Evolutionary conservation across 1,140 invertebrate species (phyloP), one percentile per base, ranked within the genome.

Genomic region (Drosophila varians): DNA sequence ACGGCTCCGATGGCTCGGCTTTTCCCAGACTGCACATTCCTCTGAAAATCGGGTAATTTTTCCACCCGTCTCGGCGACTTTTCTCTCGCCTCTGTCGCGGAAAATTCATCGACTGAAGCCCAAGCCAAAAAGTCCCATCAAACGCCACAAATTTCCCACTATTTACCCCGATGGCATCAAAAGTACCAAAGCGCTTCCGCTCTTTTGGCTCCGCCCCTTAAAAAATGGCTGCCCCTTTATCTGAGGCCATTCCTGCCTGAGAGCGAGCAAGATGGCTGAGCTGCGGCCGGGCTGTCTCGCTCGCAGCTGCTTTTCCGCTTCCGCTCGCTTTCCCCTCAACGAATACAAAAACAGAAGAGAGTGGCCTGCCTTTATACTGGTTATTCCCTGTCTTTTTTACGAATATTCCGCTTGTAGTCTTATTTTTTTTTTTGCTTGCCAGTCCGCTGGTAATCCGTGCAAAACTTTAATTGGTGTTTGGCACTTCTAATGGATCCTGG

Each of bases 191-290:
- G 47, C 36, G 26, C 57, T 61, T 40, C 60, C 60, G 60, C 18
- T 48, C 21, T 23, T 64, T 40, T 64, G 70, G 80, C 79, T 43
- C 83, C 80, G 80, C 82, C 83, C 54, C 73, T 52, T 66, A 74
- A 87, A 86, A 86, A 86, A 86, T 86, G 82, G 82, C 82, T 88
- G 82, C 82, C 53, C 40, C 77, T 77, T 87, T 86, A 86, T 88
- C 82, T 86, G 38, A 25, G 19, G 69, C 48, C 28, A 45, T 28
- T 28, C 1, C 2, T 2, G 5, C 16, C 8, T 19, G 14, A n/a
- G 82, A 47, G 64, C n/a, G 31, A 86, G 46, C 40, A 65, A 48
- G 18, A 43, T 16, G 43, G 51, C 73, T 56, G n/a, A 5, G 5
- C 11, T 0, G 9, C 11, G 9, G 8, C 38, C 1, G 7, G 18